Evolutionary conservation across 2,888 invertebrate species (phyloP).

Genomic region (Dione vanillae): DNA sequence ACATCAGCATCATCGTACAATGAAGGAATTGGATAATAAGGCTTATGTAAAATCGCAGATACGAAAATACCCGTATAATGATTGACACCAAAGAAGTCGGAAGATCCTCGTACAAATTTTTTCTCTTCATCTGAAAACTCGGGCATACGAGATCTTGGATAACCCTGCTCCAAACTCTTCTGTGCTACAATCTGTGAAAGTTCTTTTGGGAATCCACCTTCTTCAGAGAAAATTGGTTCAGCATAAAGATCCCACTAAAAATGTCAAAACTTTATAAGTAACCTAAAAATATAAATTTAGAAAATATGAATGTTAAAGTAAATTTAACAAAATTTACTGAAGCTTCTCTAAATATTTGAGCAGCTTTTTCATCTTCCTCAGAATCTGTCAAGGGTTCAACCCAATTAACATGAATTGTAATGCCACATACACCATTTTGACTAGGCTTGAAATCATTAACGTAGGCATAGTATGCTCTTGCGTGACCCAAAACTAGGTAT

Average conservation of each 20-base stretch:
- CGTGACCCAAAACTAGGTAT: conserved; percentile 81
- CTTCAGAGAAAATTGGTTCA: conserved; percentile 75
- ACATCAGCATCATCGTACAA: conserved; percentile 57
- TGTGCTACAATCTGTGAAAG: conserved; percentile 70
- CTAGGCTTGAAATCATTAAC: conserved; percentile 61
- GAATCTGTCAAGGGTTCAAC: conserved; percentile 64
- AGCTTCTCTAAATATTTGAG: conserved; percentile 55
- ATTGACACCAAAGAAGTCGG: conserved; percentile 85
- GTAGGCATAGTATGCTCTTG: conserved; percentile 70
- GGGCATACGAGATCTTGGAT: conserved; percentile 56
- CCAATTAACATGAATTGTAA: conserved; percentile 56
- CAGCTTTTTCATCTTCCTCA: conserved; percentile 62
- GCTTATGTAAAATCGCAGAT: conserved; percentile 55
- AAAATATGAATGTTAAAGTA: not conserved
- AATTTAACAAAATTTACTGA: no score
- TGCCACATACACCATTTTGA: conserved; percentile 58
- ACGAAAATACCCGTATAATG: conserved; percentile 83
- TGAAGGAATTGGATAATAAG: conserved; percentile 52
- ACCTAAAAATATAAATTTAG: not conserved
- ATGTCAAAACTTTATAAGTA: not conserved
- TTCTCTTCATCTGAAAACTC: conserved; percentile 59
- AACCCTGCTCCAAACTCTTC: conserved; percentile 59
- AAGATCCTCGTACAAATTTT: conserved; percentile 58
- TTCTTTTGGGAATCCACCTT: conserved; percentile 82
- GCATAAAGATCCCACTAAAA: conserved; percentile 74